phyloP scores from a whole-genome alignment of 2,797 vertebrate genomes.

The Lophura swinhoii region DNA sequence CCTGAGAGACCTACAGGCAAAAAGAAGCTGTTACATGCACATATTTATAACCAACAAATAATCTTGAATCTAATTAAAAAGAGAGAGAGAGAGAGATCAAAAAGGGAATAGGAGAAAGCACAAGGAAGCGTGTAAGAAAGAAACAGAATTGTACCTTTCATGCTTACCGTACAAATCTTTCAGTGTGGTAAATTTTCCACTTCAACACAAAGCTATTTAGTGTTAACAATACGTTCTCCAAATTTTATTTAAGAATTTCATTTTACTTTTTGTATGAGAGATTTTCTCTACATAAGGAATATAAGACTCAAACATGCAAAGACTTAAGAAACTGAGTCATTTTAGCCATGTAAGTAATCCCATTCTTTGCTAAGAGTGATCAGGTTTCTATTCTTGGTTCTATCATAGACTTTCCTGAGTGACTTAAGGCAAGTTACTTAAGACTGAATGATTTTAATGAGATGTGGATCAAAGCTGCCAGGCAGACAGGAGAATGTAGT shows the following conservation, averaged over 20 bases:
- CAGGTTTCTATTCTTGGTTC: constrained; percentile 68
- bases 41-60: constrained; percentile 58
- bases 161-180: background rate
- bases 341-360: constrained; percentile 67
- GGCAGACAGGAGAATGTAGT: background rate
- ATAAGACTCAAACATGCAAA: constrained; percentile 15
- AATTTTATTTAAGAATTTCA: constrained; percentile 39
- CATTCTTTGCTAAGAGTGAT: constrained; percentile 68
- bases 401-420: constrained; percentile 52
- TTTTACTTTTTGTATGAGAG: background rate
- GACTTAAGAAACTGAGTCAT: constrained; percentile 40
- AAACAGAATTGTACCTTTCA: constrained; percentile 45
- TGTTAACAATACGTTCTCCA: background rate
- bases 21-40: constrained; percentile 23
- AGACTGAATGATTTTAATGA: constrained; percentile 67
- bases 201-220: constrained; percentile 23
- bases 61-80: constrained; percentile 29
- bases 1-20: constrained; percentile 31
- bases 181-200: constrained; percentile 5
- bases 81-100: background rate
- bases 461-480: background rate
- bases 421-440: constrained; percentile 64
- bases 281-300: constrained; percentile 11
- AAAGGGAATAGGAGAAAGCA: constrained; percentile 8
- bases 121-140: constrained; percentile 19